Conservation (phyloP, 2,888 invertebrate species). For the Brenthis daphne region DNA sequence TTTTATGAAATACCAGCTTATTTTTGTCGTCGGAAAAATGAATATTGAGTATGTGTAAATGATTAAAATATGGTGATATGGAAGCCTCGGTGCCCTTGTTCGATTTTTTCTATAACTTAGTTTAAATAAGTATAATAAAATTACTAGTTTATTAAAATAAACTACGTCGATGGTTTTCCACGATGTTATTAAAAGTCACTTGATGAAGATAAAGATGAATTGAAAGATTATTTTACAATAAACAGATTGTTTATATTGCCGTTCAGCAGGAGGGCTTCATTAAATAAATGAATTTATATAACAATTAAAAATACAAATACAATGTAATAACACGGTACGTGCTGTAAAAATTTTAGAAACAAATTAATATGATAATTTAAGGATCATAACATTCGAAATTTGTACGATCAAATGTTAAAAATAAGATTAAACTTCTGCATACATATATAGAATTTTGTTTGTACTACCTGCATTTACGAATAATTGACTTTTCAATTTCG, state of each 20-base stretch:
- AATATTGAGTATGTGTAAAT: no score
- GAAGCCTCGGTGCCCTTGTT: no score
- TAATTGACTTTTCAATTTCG: conserved; percentile 40
- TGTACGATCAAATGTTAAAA: conserved; percentile 1
- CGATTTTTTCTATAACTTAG: no score
- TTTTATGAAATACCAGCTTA: no score
- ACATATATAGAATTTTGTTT: conserved; percentile 1
- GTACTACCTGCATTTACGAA: conserved; percentile 30
- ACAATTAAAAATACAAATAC: conserved; percentile 3
- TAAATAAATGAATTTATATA: conserved; percentile 13
- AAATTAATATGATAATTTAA: background rate
- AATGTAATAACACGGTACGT: background rate
- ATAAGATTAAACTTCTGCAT: conserved; percentile 8
- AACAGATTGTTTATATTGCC: conserved; percentile 6
- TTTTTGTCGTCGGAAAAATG: no score
- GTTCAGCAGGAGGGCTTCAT: conserved; percentile 10
- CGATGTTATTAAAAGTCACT: background rate
- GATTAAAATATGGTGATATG: no score
- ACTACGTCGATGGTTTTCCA: background rate
- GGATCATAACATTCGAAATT: background rate
- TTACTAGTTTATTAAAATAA: conserved; percentile 13
- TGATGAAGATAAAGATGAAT: no score
- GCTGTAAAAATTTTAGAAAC: no score
- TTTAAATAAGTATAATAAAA: background rate
- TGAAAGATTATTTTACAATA: background rate